Evolutionary conservation across 37 sponge, comb jelly and placozoan genomes (phyloP).

Genomic region (Ianthella basta): DNA sequence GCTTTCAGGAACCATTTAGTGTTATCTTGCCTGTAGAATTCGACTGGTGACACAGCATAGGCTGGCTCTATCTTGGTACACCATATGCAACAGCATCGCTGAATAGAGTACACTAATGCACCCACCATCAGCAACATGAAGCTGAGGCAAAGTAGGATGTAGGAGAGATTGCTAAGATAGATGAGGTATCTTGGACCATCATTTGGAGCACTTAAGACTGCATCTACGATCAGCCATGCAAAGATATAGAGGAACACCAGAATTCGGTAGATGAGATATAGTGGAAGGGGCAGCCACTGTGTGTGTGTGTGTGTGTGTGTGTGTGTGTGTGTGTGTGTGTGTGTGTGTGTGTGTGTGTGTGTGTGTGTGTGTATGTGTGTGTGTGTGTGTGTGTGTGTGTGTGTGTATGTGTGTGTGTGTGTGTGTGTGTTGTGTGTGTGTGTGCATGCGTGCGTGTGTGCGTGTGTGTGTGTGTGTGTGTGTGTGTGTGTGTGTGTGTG

Average conservation of each 20-base stretch:
- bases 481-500: too few species aligned
- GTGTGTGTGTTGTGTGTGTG: too few species aligned
- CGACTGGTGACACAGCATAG: not conserved
- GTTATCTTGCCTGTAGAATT: not conserved
- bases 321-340: too few species aligned
- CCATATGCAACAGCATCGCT: not conserved
- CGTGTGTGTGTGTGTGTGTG: too few species aligned
- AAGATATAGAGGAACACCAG: not conserved
- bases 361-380: too few species aligned
- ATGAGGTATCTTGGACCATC: not conserved
- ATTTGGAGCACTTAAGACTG: not conserved
- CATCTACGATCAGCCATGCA: not conserved
- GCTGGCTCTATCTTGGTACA: not conserved
- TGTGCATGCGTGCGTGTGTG: too few species aligned
- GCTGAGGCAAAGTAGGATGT: not conserved
- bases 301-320: not conserved
- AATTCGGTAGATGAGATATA: constrained; percentile 2
- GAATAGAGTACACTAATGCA: not conserved
- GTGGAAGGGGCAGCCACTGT: constrained; percentile 25
- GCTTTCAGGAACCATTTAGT: not conserved
- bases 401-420: too few species aligned
- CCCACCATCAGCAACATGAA: not conserved
- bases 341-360: too few species aligned
- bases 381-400: too few species aligned
- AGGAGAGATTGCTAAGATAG: not conserved